These are phyloP conservation scores for Sinodicranocentrus sp. DNA, from an alignment of 2,888 invertebrate species.

Conservation along the genomic window DNA sequence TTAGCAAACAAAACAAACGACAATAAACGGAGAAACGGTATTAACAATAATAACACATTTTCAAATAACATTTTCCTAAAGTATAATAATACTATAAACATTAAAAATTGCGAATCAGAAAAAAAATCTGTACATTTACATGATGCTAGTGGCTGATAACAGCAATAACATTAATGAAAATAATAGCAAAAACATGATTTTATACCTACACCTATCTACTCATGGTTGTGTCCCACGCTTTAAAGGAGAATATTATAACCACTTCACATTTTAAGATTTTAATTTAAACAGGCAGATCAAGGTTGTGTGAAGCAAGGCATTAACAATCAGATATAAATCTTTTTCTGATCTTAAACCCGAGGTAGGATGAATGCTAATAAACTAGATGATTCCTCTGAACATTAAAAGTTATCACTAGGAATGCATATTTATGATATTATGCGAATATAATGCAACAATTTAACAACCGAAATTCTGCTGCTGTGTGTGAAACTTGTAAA, in stretches of 20 bases:
- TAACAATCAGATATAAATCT: too few species aligned
- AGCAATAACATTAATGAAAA: neutral
- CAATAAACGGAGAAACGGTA: slow-evolving; percentile 4
- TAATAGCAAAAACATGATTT: neutral
- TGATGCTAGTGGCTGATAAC: neutral
- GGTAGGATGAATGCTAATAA: too few species aligned
- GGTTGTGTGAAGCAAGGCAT: slow-evolving; percentile 2
- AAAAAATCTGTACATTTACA: slow-evolving; percentile 16
- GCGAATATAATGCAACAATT: neutral
- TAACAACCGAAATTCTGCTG: slow-evolving; percentile 10
- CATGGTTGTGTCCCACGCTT: neutral
- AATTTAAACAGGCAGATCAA: neutral
- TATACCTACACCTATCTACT: too few species aligned
- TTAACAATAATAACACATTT: slow-evolving; percentile 21
- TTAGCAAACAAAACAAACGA: slow-evolving; percentile 27
- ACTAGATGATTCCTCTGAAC: too few species aligned
- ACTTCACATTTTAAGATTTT: neutral
- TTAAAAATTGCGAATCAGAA: slow-evolving; percentile 43
- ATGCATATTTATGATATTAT: neutral
- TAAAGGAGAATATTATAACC: neutral
- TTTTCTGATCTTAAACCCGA: too few species aligned
- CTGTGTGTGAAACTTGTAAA: neutral
- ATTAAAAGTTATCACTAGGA: neutral
- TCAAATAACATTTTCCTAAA: slow-evolving; percentile 15
- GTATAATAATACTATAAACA: slow-evolving; percentile 46